Conservation (phyloP, 37 sponge, comb jelly and placozoan genomes). For the Haliclona indistincta region DNA sequence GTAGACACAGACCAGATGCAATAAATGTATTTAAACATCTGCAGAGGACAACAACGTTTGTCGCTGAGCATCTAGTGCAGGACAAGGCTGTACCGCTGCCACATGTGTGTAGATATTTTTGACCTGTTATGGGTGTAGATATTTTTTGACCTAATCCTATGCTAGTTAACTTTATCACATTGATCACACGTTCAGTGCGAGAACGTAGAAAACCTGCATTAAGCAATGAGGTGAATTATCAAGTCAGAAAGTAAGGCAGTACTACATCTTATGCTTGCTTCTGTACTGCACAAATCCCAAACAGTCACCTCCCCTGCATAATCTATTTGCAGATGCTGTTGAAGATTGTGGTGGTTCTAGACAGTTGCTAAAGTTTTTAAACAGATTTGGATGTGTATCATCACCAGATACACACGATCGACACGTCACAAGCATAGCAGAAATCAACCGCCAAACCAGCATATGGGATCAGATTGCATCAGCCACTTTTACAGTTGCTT, state of each 20-base stretch:
- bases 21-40: too few relatives aligned
- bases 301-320: constrained; percentile 1
- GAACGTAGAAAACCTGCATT: too few relatives aligned
- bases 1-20: too few relatives aligned
- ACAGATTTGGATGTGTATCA: constrained; percentile 6
- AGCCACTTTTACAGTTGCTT: constrained; percentile 7
- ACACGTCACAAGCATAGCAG: constrained; percentile 8
- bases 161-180: neutral
- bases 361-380: constrained; percentile 16
- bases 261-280: neutral
- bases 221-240: too few relatives aligned
- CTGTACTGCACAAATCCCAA: constrained; percentile 24
- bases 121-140: neutral
- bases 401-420: constrained; percentile 25
- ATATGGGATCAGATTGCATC: constrained; percentile 9
- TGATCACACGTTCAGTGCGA: neutral
- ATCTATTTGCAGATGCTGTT: constrained; percentile 23
- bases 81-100: neutral
- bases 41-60: too few relatives aligned
- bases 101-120: too few relatives aligned
- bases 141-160: neutral
- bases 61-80: too few relatives aligned
- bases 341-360: constrained; percentile 33
- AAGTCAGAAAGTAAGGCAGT: constrained; percentile 5
- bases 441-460: neutral